These are phyloP conservation scores for Haliclona indistincta DNA, from an alignment of 37 sponge, comb jelly and placozoan genomes.

Conservation along the genomic window DNA sequence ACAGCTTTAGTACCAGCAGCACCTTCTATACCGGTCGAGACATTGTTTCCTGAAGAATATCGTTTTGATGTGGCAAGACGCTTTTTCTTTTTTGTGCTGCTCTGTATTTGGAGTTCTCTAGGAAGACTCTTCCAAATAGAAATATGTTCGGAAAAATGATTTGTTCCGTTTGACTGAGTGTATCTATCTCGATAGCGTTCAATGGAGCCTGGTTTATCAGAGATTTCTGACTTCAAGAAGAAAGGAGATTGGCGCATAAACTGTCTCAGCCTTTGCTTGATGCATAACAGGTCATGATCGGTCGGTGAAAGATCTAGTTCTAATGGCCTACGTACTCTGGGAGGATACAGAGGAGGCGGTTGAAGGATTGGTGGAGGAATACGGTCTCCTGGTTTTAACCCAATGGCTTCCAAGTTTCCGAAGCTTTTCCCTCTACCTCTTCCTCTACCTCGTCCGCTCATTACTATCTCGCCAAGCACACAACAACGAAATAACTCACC, in stretches of 20 bases:
- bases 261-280: slow-evolving; percentile 42
- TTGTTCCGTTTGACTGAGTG: not conserved
- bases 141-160: slow-evolving; percentile 1
- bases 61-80: not conserved
- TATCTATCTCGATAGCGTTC: slow-evolving; percentile 35
- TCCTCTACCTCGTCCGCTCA: slow-evolving; percentile 61
- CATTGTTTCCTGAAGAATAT: not conserved
- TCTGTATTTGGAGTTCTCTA: slow-evolving; percentile 24
- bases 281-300: slow-evolving; percentile 2
- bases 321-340: slow-evolving; percentile 30
- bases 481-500: too few species aligned
- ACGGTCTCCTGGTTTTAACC: slow-evolving; percentile 39
- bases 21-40: not conserved
- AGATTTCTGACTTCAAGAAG: slow-evolving; percentile 12
- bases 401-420: slow-evolving; percentile 33
- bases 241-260: slow-evolving; percentile 44
- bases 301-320: slow-evolving; percentile 6
- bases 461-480: too few species aligned
- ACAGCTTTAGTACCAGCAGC: slow-evolving; percentile 1
- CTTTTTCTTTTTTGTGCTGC: slow-evolving; percentile 18
- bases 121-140: slow-evolving; percentile 30
- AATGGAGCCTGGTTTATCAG: slow-evolving; percentile 3
- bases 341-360: slow-evolving; percentile 65
- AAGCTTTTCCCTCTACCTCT: slow-evolving; percentile 16
- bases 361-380: slow-evolving; percentile 65